These are phyloP conservation scores for Characodon lateralis DNA, from an alignment of 2,797 vertebrate genomes.

Conservation along the genomic window DNA sequence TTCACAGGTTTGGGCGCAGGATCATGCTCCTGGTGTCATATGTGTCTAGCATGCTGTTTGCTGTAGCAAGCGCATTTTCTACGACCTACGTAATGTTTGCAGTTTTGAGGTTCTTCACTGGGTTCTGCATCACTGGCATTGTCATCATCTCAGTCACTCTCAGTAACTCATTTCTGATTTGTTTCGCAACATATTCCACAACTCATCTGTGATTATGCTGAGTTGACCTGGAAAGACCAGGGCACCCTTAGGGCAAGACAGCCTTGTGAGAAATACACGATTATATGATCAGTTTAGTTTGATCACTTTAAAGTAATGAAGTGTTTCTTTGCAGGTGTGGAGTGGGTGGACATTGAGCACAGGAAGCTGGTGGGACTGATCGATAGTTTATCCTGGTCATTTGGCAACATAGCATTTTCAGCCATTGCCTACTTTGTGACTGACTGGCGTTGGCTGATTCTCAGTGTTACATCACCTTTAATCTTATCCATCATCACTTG, in stretches of 20 bases:
- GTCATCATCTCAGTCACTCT: slow-evolving; percentile 75
- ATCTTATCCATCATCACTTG: slow-evolving; percentile 80
- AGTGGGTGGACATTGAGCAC: slow-evolving; percentile 83
- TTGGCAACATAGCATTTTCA: slow-evolving; percentile 60
- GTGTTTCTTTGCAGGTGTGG: slow-evolving; percentile 72
- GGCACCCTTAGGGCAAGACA: rapidly evolving
- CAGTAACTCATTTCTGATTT: slow-evolving; percentile 52
- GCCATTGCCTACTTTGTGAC: slow-evolving; percentile 74
- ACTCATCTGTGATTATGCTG: not conserved
- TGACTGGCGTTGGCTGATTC: slow-evolving; percentile 75
- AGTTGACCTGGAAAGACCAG: not conserved
- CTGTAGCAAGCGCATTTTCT: slow-evolving; percentile 75
- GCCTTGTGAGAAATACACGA: not conserved
- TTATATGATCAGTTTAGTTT: not conserved
- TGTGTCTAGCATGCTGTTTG: slow-evolving; percentile 66
- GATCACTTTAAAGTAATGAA: not conserved
- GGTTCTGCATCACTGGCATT: slow-evolving; percentile 78
- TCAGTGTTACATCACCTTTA: slow-evolving; percentile 81
- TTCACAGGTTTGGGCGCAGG: slow-evolving; percentile 75
- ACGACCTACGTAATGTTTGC: slow-evolving; percentile 75
- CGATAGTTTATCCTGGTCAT: slow-evolving; percentile 80
- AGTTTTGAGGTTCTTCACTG: slow-evolving; percentile 78
- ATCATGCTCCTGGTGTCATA: slow-evolving; percentile 76
- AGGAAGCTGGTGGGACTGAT: slow-evolving; percentile 78
- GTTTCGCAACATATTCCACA: not conserved